Evolutionary conservation across 2,888 invertebrate genomes (phyloP).

Genomic region (Julus scanicus): DNA sequence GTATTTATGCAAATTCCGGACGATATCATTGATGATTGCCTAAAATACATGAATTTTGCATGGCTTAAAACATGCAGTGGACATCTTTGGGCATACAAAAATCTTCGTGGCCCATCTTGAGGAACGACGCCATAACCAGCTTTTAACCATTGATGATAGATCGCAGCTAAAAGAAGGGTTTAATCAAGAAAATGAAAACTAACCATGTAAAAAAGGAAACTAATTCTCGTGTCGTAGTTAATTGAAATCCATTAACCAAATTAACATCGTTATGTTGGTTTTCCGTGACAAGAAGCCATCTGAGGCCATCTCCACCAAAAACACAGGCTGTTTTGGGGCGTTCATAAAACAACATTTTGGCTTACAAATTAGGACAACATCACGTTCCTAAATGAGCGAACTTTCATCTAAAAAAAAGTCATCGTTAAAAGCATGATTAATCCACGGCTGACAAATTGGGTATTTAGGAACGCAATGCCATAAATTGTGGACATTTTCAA

Average conservation of each 20-base stretch:
- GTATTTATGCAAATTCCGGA: no score
- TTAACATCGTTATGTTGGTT: not conserved
- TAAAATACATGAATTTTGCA: not conserved
- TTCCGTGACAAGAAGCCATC: slow-evolving; percentile 1
- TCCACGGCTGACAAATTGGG: not conserved
- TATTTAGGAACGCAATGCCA: not conserved
- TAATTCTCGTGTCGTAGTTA: not conserved
- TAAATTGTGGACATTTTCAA: no score
- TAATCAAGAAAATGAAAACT: not conserved
- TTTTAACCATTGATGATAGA: no score
- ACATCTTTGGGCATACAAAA: not conserved
- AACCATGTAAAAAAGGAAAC: not conserved
- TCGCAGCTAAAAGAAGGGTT: not conserved
- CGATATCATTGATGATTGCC: not conserved
- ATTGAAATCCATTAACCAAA: slow-evolving; percentile 27
- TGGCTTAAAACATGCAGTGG: not conserved
- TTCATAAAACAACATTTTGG: not conserved
- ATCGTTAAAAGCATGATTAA: not conserved
- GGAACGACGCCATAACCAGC: no score
- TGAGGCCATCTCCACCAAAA: not conserved
- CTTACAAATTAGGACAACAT: slow-evolving; percentile 13
- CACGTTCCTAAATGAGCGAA: not conserved
- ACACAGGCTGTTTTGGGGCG: not conserved
- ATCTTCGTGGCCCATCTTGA: no score
- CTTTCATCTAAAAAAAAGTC: not conserved